Percentiles rank a stretch among this genome's conserved stretches.
These are phyloP conservation scores for Plectropomus leopardus DNA, from an alignment of 2,113 vertebrate genomes.

Conservation along the genomic window DNA sequence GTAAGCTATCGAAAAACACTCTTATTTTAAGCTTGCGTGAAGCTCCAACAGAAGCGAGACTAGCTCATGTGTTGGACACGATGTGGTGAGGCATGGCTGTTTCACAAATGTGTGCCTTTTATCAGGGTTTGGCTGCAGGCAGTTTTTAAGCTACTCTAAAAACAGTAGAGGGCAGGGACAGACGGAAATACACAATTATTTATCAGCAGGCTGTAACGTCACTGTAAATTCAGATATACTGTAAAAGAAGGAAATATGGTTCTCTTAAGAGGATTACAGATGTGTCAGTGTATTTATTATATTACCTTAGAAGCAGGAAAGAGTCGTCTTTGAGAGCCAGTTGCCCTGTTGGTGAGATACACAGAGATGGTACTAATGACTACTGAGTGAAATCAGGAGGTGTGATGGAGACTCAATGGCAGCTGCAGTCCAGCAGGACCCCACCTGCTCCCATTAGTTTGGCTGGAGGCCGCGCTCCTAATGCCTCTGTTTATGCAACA, in stretches of 20 bases:
- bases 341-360: slow-evolving; percentile 4
- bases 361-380: slow-evolving; percentile 39
- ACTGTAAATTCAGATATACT: slow-evolving; percentile 71
- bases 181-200: slow-evolving; percentile 54
- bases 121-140: slow-evolving; percentile 69
- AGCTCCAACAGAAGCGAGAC: slow-evolving; percentile 32
- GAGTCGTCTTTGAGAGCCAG: slow-evolving; percentile 21
- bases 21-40: slow-evolving; percentile 38
- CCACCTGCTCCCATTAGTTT: slow-evolving; percentile 58
- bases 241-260: slow-evolving; percentile 46
- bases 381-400: slow-evolving; percentile 53
- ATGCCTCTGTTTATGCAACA: slow-evolving; percentile 71
- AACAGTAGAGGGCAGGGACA: slow-evolving; percentile 32
- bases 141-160: slow-evolving; percentile 62
- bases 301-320: slow-evolving; percentile 34
- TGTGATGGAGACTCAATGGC: slow-evolving; percentile 60
- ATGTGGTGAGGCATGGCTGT: slow-evolving; percentile 58
- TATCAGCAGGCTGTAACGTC: slow-evolving; percentile 61
- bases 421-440: slow-evolving; percentile 67
- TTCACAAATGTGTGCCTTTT: slow-evolving; percentile 82
- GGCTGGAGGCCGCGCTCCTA: slow-evolving; percentile 50
- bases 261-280: slow-evolving; percentile 43
- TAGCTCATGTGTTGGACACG: slow-evolving; percentile 30
- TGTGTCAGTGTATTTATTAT: slow-evolving; percentile 54
- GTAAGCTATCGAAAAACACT: slow-evolving; percentile 30